phyloP scores from a whole-genome alignment of 37 sponge, comb jelly and placozoan genomes.

The Ianthella basta region DNA sequence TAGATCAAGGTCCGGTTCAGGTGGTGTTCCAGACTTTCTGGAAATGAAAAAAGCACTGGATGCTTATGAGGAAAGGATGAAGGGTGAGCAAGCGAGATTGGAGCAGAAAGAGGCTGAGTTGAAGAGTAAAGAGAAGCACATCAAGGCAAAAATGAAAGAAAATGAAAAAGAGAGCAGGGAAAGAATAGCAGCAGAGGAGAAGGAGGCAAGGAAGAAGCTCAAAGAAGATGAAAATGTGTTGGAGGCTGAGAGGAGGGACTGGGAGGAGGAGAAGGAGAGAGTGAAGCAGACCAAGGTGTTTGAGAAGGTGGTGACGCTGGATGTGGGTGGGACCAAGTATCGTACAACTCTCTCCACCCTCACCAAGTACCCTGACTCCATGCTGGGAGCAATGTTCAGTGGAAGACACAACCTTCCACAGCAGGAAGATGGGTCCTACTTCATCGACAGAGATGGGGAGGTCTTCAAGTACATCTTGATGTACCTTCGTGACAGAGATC shows the following conservation, averaged over 20 bases:
- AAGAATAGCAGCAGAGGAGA: no score
- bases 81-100: background rate
- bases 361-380: conserved; percentile 26
- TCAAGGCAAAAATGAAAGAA: background rate
- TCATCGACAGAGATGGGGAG: conserved; percentile 29
- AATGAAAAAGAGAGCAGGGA: background rate
- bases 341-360: background rate
- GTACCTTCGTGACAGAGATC: background rate
- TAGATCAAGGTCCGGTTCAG: no score
- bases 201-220: no score
- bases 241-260: background rate
- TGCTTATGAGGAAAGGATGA: conserved; percentile 7
- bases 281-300: conserved; percentile 4
- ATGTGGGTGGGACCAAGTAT: conserved; percentile 23
- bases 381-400: conserved; percentile 27
- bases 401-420: background rate
- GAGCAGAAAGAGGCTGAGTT: background rate
- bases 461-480: conserved; percentile 16
- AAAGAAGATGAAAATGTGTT: background rate
- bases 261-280: conserved; percentile 11
- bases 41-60: background rate
- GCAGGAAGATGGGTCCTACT: conserved; percentile 30
- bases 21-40: background rate
- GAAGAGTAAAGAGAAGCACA: background rate
- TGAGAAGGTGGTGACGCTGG: conserved; percentile 24